Evolutionary conservation across 2,113 vertebrate species (phyloP).

Genomic region (Oophaga pumilio): DNA sequence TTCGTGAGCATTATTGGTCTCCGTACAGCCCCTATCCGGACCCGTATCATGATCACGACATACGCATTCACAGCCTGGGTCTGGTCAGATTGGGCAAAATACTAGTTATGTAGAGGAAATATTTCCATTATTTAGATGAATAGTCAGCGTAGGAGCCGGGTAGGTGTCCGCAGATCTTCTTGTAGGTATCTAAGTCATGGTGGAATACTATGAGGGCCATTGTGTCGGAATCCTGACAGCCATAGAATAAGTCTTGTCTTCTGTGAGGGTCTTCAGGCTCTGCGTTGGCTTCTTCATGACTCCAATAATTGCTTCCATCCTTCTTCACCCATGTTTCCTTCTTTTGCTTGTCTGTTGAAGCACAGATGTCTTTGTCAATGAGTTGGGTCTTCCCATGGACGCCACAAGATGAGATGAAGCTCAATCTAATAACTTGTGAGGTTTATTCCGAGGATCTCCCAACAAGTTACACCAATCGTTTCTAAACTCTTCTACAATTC

Average conservation of each 20-base stretch:
- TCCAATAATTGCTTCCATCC: background rate
- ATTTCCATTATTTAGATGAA: background rate
- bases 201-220: background rate
- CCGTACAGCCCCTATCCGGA: background rate
- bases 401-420: background rate
- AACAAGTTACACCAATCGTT: background rate
- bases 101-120: background rate
- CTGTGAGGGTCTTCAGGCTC: background rate
- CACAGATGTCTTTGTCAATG: background rate
- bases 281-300: background rate
- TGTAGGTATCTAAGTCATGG: background rate
- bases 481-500: background rate
- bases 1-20: background rate
- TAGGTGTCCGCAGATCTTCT: background rate
- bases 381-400: background rate
- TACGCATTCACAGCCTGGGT: background rate
- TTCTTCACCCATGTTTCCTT: background rate
- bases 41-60: background rate
- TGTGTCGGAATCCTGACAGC: background rate
- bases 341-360: background rate
- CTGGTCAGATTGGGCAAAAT: background rate
- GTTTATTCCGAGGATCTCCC: background rate
- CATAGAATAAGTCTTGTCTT: background rate
- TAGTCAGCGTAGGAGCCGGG: background rate
- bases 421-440: background rate